phyloP scores from a whole-genome alignment of 2,113 vertebrate species.

The Ceyx melanurus region DNA sequence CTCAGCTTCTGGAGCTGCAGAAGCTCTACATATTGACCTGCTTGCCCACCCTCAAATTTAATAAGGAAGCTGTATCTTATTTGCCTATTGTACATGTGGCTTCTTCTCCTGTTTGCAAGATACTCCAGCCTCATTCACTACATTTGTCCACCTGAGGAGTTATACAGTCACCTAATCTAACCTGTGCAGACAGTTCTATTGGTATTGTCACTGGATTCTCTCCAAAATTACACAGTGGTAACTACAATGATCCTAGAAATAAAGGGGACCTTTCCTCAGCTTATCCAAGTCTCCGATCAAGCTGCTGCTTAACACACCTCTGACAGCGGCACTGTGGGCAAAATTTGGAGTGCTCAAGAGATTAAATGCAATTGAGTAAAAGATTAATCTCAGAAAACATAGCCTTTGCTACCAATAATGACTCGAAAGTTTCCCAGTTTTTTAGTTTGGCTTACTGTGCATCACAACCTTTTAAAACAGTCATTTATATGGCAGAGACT shows the following conservation, averaged over 20 bases:
- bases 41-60: background rate
- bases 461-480: background rate
- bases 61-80: background rate
- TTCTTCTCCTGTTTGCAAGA: background rate
- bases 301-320: background rate
- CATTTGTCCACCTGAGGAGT: background rate
- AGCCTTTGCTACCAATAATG: background rate
- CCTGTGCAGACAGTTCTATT: background rate
- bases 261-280: background rate
- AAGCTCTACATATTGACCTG: background rate
- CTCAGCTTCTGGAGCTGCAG: background rate
- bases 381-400: background rate
- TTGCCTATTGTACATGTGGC: background rate
- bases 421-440: background rate
- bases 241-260: background rate
- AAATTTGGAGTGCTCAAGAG: background rate
- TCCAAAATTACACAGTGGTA: background rate
- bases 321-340: background rate
- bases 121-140: background rate
- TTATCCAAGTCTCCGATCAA: background rate
- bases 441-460: background rate
- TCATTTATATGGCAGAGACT: background rate
- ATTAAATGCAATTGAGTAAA: background rate
- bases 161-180: background rate
- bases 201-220: accelerated